Evolutionary conservation across 2,888 invertebrate genomes (phyloP).

Genomic region (Choristoneura rosaceana): DNA sequence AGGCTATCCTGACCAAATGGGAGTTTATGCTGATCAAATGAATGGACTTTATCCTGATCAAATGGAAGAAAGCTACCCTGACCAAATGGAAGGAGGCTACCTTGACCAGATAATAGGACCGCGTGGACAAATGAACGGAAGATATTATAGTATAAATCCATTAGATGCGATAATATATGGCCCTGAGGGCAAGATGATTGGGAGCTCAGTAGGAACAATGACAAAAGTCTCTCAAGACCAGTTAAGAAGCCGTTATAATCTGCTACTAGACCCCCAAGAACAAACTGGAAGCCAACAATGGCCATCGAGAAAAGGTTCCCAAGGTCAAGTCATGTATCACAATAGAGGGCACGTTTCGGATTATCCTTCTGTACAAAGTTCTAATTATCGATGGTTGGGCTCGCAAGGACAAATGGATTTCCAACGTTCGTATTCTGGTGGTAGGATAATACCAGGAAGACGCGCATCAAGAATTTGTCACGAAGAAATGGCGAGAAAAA

Average conservation of each 20-base stretch:
- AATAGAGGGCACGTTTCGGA: neutral
- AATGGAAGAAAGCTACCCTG: neutral
- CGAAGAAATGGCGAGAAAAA: neutral
- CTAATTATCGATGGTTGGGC: neutral
- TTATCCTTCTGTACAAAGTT: neutral
- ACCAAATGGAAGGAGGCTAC: neutral
- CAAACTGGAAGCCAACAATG: neutral
- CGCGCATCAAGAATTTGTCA: neutral
- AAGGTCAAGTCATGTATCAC: neutral
- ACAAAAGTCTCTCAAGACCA: neutral
- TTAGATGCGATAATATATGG: slow-evolving; percentile 2
- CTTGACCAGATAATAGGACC: neutral
- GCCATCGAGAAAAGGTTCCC: neutral
- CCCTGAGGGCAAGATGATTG: neutral
- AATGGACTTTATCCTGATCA: neutral
- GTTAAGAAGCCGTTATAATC: neutral
- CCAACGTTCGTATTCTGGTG: neutral
- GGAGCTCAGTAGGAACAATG: neutral
- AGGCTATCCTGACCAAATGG: neutral
- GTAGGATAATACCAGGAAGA: neutral
- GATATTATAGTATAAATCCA: neutral
- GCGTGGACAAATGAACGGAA: neutral
- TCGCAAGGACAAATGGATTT: neutral
- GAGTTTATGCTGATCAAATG: neutral
- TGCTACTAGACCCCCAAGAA: neutral